Evolutionary conservation across 1,140 invertebrate species (phyloP).

Genomic region (Rhysida immarginata): DNA sequence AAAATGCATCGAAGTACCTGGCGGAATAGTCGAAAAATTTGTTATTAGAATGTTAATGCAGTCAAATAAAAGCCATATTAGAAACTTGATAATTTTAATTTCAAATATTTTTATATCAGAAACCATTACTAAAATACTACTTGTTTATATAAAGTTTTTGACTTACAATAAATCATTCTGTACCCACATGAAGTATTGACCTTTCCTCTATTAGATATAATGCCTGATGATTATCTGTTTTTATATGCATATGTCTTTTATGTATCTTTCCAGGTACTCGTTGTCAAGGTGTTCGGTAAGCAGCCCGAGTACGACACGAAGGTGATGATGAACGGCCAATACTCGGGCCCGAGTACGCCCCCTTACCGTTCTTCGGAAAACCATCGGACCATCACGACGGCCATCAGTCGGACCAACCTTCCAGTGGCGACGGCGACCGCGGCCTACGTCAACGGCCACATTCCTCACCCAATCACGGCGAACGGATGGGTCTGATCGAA

Average conservation of each 20-base stretch:
- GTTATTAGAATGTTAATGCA: too few species aligned
- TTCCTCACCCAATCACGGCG: not conserved
- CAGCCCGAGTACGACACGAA: not conserved
- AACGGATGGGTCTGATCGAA: slow-evolving; percentile 5
- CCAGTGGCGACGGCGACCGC: not conserved
- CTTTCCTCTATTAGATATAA: not conserved
- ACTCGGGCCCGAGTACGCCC: not conserved
- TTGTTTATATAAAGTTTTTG: not conserved
- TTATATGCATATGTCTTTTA: not conserved
- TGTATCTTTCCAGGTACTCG: not conserved
- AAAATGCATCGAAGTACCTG: too few species aligned
- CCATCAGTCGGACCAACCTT: slow-evolving; percentile 1
- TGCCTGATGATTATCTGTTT: not conserved
- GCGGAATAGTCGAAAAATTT: too few species aligned
- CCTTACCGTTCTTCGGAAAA: not conserved
- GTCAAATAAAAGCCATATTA: too few species aligned
- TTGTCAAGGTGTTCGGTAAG: slow-evolving; percentile 4
- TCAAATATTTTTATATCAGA: not conserved
- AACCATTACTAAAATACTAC: not conserved
- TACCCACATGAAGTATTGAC: not conserved
- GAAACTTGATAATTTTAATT: too few species aligned
- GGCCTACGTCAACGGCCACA: not conserved
- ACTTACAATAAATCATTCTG: not conserved
- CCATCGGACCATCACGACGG: not conserved
- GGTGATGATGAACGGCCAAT: not conserved